Evolutionary conservation across 2,113 vertebrate genomes (phyloP).

Genomic region (Mystacornis crossleyi): DNA sequence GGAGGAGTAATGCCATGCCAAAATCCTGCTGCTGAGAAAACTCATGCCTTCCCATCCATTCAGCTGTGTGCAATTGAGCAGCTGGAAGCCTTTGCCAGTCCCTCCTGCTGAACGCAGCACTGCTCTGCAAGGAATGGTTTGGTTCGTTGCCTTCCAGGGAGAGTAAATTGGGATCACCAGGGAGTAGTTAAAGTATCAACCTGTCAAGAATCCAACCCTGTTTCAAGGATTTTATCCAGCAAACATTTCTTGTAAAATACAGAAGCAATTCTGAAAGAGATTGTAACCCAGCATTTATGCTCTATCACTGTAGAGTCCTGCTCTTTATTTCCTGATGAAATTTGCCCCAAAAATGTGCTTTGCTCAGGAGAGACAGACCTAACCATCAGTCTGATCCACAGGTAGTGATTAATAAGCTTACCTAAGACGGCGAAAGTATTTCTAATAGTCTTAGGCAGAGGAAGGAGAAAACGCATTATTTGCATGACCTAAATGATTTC

Average conservation of each 20-base stretch:
- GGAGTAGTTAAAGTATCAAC: not conserved
- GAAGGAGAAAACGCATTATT: not conserved
- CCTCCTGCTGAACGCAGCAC: not conserved
- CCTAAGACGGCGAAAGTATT: not conserved
- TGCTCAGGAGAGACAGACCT: not conserved
- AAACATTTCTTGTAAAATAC: not conserved
- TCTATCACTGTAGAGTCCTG: not conserved
- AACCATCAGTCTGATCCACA: not conserved
- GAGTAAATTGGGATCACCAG: not conserved
- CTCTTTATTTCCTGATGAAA: not conserved
- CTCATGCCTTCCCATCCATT: not conserved
- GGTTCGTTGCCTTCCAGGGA: not conserved
- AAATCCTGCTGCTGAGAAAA: not conserved
- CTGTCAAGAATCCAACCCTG: not conserved
- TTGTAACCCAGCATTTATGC: not conserved
- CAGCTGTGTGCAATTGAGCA: not conserved
- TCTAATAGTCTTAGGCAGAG: not conserved
- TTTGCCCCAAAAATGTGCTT: not conserved
- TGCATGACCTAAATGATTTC: not conserved
- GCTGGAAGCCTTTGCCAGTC: not conserved
- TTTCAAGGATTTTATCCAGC: not conserved
- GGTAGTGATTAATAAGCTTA: not conserved
- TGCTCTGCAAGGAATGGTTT: not conserved
- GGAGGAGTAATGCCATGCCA: not conserved
- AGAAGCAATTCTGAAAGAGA: not conserved